Conservation (phyloP, 2,888 invertebrate genomes). For the Deilephila elpenor region DNA sequence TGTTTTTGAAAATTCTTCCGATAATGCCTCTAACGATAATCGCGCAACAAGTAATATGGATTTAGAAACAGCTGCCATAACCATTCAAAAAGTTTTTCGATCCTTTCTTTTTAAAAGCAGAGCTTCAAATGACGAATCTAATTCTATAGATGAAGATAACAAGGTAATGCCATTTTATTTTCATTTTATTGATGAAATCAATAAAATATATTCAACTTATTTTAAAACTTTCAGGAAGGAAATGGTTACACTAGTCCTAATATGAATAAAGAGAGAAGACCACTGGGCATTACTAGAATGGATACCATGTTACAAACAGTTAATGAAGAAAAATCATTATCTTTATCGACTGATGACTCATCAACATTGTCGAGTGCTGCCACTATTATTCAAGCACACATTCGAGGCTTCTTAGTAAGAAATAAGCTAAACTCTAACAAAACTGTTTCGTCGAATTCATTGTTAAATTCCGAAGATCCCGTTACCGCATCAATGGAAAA, state of each 20-base stretch:
- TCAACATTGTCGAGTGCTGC: conserved; percentile 84
- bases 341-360: conserved; percentile 80
- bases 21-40: conserved; percentile 34
- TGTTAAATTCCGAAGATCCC: conserved; percentile 67
- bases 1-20: conserved; percentile 34
- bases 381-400: conserved; percentile 87
- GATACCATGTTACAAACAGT: conserved; percentile 80
- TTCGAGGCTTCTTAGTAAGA: conserved; percentile 87
- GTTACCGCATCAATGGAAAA: conserved; percentile 53
- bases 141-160: conserved; percentile 58
- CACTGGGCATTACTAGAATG: conserved; percentile 72
- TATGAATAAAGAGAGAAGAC: conserved; percentile 65
- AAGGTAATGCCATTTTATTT: conserved; percentile 50
- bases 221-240: conserved; percentile 61
- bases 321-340: conserved; percentile 81
- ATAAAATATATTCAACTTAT: conserved; percentile 27
- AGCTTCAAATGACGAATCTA: conserved; percentile 65
- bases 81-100: conserved; percentile 85
- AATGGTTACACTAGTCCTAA: conserved; percentile 53
- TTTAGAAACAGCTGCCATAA: conserved; percentile 81
- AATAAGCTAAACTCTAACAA: conserved; percentile 77
- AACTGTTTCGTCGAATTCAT: conserved; percentile 69
- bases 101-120: conserved; percentile 78
- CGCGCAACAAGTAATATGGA: conserved; percentile 63
- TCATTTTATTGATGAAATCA: conserved; percentile 28